Percentiles rank a stretch among this genome's conserved stretches.
Conservation (phyloP, 2,113 vertebrate species). For the Gallinago media region DNA sequence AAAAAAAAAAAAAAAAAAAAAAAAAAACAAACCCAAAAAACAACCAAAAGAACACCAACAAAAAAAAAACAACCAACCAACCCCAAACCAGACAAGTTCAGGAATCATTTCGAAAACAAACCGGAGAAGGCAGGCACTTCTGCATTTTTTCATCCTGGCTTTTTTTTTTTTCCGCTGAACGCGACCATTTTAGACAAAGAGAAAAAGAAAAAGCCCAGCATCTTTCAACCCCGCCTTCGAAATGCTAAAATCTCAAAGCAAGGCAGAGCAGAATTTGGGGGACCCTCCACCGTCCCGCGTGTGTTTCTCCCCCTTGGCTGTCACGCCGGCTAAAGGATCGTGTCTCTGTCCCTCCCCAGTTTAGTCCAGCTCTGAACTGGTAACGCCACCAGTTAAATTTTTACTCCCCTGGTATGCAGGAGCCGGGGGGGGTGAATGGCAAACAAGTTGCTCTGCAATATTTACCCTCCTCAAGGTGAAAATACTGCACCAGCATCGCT, state of each 20-base stretch:
- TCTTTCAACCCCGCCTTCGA: not conserved
- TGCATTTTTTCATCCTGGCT: not conserved
- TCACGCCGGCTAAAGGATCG: not conserved
- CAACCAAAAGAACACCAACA: too few relatives aligned
- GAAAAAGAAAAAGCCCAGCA: not conserved
- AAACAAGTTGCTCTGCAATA: not conserved
- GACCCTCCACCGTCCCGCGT: not conserved
- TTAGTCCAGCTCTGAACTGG: not conserved
- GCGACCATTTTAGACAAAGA: not conserved
- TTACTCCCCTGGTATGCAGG: not conserved
- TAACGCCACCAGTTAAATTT: not conserved
- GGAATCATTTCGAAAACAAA: not conserved
- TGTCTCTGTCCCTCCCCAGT: not conserved
- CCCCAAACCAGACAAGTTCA: not conserved
- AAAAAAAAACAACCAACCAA: too few relatives aligned
- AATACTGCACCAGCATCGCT: not conserved
- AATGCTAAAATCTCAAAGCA: not conserved
- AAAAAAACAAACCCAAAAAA: not conserved
- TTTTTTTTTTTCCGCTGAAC: not conserved
- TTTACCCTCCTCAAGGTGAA: constrained; percentile 10
- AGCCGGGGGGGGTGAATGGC: not conserved
- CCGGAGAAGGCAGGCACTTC: not conserved
- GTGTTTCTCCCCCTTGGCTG: not conserved
- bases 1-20: too few relatives aligned
- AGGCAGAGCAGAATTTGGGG: accelerated